These are phyloP conservation scores for Alectura lathami DNA, from an alignment of 2,113 vertebrate species.

Conservation along the genomic window DNA sequence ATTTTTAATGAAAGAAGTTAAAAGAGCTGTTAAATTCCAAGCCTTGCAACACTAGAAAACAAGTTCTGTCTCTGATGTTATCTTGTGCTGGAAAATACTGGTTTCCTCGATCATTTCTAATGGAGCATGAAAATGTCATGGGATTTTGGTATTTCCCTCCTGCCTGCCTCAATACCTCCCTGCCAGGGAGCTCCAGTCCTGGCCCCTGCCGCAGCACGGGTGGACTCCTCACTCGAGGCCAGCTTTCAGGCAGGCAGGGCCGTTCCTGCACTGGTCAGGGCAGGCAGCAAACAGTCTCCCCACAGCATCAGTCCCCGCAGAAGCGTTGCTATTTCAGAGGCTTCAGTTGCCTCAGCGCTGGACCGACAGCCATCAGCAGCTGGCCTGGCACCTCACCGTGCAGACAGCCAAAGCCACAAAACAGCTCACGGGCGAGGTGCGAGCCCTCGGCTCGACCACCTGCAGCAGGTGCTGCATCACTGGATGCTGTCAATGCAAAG, in stretches of 20 bases:
- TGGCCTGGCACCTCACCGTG: not conserved
- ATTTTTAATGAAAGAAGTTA: slow-evolving; percentile 18
- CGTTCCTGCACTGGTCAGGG: not conserved
- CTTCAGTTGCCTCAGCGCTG: not conserved
- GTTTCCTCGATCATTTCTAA: not conserved
- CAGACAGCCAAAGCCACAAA: not conserved
- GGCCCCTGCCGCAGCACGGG: not conserved
- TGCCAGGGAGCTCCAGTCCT: not conserved
- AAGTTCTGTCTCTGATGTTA: not conserved
- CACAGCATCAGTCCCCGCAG: not conserved
- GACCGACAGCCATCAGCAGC: not conserved
- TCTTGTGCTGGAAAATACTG: slow-evolving; percentile 3
- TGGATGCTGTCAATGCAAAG: too few relatives aligned
- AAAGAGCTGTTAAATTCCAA: slow-evolving; percentile 25
- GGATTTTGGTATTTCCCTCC: not conserved
- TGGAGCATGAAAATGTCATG: not conserved
- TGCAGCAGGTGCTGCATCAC: not conserved
- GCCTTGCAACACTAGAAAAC: slow-evolving; percentile 5
- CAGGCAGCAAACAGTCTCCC: not conserved
- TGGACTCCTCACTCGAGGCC: not conserved
- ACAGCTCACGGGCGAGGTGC: fast-evolving
- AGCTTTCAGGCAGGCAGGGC: not conserved
- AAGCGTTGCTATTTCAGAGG: not conserved
- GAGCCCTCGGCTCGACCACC: not conserved
- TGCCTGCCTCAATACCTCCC: fast-evolving